Evolutionary conservation across 2,888 invertebrate genomes (phyloP).

Genomic region (Amphipyra berbera): DNA sequence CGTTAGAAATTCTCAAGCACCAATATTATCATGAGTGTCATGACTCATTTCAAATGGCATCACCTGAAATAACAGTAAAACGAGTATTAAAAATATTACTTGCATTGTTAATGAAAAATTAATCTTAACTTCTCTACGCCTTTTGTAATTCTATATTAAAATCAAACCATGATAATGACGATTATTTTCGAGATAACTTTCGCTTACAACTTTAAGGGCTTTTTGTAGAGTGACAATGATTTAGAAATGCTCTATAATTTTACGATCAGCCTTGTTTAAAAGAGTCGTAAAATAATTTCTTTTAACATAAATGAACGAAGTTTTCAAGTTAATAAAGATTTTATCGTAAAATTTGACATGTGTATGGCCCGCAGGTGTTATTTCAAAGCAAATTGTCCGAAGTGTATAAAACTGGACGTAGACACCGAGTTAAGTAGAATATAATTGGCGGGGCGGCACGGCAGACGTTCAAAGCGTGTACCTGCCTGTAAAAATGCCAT

Average conservation of each 20-base stretch:
- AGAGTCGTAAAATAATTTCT: conserved; percentile 29
- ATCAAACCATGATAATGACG: conserved; percentile 51
- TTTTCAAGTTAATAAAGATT: conserved; percentile 48
- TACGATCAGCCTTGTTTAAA: conserved; percentile 29
- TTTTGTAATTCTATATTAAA: conserved; percentile 23
- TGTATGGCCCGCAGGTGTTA: conserved; percentile 55
- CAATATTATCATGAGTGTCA: too few relatives aligned
- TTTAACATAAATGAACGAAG: conserved; percentile 23
- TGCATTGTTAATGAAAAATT: too few relatives aligned
- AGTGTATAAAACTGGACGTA: conserved; percentile 63
- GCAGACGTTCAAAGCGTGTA: conserved; percentile 84
- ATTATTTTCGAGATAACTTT: conserved; percentile 56
- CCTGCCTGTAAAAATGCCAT: conserved; percentile 88
- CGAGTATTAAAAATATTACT: too few relatives aligned
- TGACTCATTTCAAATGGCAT: too few relatives aligned
- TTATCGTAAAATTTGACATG: conserved; percentile 59
- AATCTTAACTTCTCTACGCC: conserved; percentile 2
- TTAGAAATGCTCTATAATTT: conserved; percentile 28
- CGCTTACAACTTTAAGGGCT: conserved; percentile 47
- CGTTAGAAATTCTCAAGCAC: too few relatives aligned
- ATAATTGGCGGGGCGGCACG: conserved; percentile 87
- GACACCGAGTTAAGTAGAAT: conserved; percentile 85
- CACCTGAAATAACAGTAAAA: too few relatives aligned
- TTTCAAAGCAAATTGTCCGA: conserved; percentile 60
- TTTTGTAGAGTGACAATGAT: conserved; percentile 60